Base-by-base conservation (phyloP, 2,888 invertebrate species). In the Zygothrica quintamaculata region DNA sequence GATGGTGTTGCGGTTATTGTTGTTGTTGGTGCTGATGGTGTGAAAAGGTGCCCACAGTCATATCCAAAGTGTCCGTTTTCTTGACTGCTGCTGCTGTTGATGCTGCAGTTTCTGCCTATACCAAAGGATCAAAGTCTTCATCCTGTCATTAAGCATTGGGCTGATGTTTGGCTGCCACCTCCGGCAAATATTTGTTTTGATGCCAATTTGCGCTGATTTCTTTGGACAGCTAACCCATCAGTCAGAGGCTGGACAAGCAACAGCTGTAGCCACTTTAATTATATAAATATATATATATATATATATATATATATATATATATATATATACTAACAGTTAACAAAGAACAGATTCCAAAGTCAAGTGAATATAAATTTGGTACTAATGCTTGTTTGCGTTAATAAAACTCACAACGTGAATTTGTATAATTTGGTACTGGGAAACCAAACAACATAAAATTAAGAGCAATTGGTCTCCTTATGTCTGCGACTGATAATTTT, bases 131-230 rank as follows among this genome's bases (percentile, higher is more conserved):
- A 55, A 47, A 34, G 26, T 52, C 47, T 13, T 68, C 65, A 74
- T 80, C 80, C 80, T 78, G 85, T 85, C 82, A 82, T 81, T 85
- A 85, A 70, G 57, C 59, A 37, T 58, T 36, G 55, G 22, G 36
- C 48, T 79, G 77, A 70, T 74, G 64, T 67, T 62, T 64, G 52
- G 60, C 70, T 73, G 77, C 82, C 76, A 84, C 82, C 76, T 78
- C 70, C 47, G 82, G 84, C 85, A 74, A 84, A 88, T 86, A 86
- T 86, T 86, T 86, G 88, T 86, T 86, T 86, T 86, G 79, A 84
- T 66, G 74, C 64, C 77, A 87, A 84, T 84, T 84, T 78, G 65
- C 74, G 85, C 66, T 81, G 84, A 84, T 84, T 85, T 85, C 77
- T 84, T 79, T 68, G 51, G 87, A 82, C 82, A 87, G 84, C 46